Conservation (phyloP, 1,140 invertebrate species). For the Drosophila nigrodunni region DNA sequence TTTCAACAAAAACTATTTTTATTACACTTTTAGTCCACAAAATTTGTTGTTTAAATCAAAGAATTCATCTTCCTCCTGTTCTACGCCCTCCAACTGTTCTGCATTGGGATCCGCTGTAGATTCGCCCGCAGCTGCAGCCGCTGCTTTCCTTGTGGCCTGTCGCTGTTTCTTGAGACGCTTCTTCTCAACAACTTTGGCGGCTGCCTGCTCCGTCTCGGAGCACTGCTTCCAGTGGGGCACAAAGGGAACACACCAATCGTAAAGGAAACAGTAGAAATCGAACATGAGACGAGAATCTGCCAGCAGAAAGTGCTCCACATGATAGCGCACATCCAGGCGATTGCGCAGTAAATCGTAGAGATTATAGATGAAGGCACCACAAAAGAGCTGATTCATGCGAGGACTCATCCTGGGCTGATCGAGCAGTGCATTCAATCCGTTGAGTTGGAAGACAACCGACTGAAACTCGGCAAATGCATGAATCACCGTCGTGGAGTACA, state of each 20-base stretch:
- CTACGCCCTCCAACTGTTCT: slow-evolving; percentile 46
- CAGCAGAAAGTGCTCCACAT: slow-evolving; percentile 85
- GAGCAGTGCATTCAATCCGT: slow-evolving; percentile 89
- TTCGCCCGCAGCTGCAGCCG: slow-evolving; percentile 23
- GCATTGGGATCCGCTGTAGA: slow-evolving; percentile 57
- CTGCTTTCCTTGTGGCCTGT: slow-evolving; percentile 63
- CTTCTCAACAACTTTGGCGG: slow-evolving; percentile 54
- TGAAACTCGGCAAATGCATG: slow-evolving; percentile 91
- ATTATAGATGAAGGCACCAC: slow-evolving; percentile 91
- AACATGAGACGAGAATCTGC: slow-evolving; percentile 85
- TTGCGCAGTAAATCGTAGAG: slow-evolving; percentile 87
- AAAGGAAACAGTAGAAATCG: slow-evolving; percentile 80
- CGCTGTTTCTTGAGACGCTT: slow-evolving; percentile 74
- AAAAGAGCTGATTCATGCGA: slow-evolving; percentile 87
- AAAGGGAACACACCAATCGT: slow-evolving; percentile 67
- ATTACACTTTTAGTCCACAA: slow-evolving; percentile 63
- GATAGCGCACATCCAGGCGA: slow-evolving; percentile 85
- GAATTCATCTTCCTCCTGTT: slow-evolving; percentile 63
- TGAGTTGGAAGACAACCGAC: slow-evolving; percentile 87
- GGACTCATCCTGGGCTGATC: slow-evolving; percentile 86
- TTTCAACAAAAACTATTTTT: slow-evolving; percentile 9
- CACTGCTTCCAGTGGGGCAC: slow-evolving; percentile 68
- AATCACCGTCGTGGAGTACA: slow-evolving; percentile 87
- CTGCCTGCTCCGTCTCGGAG: slow-evolving; percentile 27
- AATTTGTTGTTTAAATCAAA: slow-evolving; percentile 84